Evolutionary conservation across 2,113 vertebrate genomes (phyloP).

Genomic region (Charina bottae): DNA sequence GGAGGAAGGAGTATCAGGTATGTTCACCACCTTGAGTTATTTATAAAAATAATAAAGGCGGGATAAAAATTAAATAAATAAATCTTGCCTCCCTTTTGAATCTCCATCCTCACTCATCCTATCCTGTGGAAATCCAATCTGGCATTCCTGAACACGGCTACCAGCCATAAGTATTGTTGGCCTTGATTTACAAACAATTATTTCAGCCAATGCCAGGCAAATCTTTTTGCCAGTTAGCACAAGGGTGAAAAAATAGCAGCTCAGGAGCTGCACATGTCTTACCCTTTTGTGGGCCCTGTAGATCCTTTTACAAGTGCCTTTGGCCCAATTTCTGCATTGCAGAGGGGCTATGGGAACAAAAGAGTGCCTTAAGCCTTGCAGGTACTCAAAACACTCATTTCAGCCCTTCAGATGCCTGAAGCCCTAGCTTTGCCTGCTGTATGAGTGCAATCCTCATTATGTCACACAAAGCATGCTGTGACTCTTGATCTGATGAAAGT

Average conservation of each 20-base stretch:
- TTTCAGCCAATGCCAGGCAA: not conserved
- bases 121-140: not conserved
- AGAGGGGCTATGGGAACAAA: not conserved
- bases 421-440: not conserved
- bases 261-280: not conserved
- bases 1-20: no score
- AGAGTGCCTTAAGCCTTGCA: not conserved
- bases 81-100: not conserved
- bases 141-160: not conserved
- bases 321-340: not conserved
- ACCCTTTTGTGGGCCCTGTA: not conserved
- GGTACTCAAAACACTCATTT: not conserved
- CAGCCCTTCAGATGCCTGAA: not conserved
- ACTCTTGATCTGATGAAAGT: not conserved
- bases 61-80: no score
- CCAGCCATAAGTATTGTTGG: not conserved
- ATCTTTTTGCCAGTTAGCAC: not conserved
- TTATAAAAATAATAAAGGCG: no score
- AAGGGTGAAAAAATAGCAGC: not conserved
- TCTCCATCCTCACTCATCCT: not conserved
- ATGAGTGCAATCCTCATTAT: not conserved
- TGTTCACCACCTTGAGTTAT: no score
- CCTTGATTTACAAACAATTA: not conserved
- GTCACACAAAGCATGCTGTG: not conserved
- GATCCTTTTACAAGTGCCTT: not conserved